Evolutionary conservation across 2,888 invertebrate genomes (phyloP).

Genomic region (Bembecia ichneumoniformis): DNA sequence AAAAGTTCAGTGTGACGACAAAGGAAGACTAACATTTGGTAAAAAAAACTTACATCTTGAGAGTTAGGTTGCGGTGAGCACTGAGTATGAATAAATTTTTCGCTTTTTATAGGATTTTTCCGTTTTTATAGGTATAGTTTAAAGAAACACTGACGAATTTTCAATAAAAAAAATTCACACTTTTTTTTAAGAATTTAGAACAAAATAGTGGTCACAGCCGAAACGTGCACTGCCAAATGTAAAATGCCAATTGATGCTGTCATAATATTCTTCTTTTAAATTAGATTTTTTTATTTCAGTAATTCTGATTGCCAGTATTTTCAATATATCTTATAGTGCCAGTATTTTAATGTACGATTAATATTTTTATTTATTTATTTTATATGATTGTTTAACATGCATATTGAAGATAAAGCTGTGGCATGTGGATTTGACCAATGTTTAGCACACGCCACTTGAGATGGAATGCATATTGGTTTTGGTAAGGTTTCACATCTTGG

Average conservation of each 20-base stretch:
- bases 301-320: constrained; percentile 8
- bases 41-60: constrained; percentile 1
- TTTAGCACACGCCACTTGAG: constrained; percentile 40
- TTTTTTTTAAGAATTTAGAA: constrained; percentile 23
- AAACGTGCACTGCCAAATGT: constrained; percentile 22
- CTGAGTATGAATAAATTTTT: background rate
- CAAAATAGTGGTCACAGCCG: constrained; percentile 28
- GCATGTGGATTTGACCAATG: constrained; percentile 51
- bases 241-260: constrained; percentile 21
- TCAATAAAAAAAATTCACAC: constrained; percentile 15
- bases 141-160: background rate
- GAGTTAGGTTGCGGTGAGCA: background rate
- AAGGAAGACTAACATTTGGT: background rate
- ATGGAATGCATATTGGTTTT: constrained; percentile 44
- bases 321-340: background rate
- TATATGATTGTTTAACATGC: constrained; percentile 27
- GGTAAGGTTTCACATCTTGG: constrained; percentile 40
- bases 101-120: background rate
- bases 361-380: background rate
- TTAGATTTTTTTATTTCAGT: constrained; percentile 13
- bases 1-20: too few relatives aligned
- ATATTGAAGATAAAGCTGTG: constrained; percentile 38
- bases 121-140: background rate
- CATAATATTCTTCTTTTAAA: constrained; percentile 17
- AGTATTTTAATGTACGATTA: background rate